Evolutionary conservation across 2,113 vertebrate species (phyloP).

Genomic region (Gambusia affinis): DNA sequence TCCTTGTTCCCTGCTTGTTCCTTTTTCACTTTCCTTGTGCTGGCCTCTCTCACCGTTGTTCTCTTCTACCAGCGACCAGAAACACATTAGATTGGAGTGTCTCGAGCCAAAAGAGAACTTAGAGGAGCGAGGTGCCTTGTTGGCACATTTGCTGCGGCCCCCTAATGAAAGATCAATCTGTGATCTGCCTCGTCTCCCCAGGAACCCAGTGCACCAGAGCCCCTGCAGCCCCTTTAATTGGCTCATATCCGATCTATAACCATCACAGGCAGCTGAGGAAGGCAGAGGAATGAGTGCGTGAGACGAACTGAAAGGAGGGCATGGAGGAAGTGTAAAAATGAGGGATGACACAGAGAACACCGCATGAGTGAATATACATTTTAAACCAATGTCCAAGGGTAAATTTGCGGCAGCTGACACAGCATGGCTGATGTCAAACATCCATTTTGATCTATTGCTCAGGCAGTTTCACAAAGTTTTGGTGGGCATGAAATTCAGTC

Average conservation of each 20-base stretch:
- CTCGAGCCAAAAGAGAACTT: slow-evolving; percentile 61
- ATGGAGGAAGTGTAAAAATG: slow-evolving; percentile 2
- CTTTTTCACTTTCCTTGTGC: slow-evolving; percentile 11
- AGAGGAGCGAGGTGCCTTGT: slow-evolving; percentile 63
- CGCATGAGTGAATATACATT: slow-evolving; percentile 21
- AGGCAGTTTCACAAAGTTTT: not conserved
- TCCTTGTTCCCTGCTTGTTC: not conserved
- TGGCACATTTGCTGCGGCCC: slow-evolving; percentile 61
- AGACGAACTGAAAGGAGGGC: slow-evolving; percentile 30
- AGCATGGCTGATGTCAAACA: not conserved
- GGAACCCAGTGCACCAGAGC: slow-evolving; percentile 44
- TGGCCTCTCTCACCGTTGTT: slow-evolving; percentile 21
- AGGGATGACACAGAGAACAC: slow-evolving; percentile 6
- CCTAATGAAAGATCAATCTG: slow-evolving; percentile 78
- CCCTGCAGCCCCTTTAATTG: slow-evolving; percentile 68
- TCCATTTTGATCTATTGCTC: slow-evolving; percentile 8
- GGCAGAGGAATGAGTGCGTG: slow-evolving; percentile 38
- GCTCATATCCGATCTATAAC: slow-evolving; percentile 75
- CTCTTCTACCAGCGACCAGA: slow-evolving; percentile 34
- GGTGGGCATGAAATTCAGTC: not conserved
- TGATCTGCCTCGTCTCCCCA: slow-evolving; percentile 64
- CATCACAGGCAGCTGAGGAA: slow-evolving; percentile 52
- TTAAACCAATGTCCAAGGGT: slow-evolving; percentile 6
- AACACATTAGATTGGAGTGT: slow-evolving; percentile 67
- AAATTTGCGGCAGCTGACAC: not conserved